Conservation (phyloP, 2,888 invertebrate species). For the Hylaea fasciaria region DNA sequence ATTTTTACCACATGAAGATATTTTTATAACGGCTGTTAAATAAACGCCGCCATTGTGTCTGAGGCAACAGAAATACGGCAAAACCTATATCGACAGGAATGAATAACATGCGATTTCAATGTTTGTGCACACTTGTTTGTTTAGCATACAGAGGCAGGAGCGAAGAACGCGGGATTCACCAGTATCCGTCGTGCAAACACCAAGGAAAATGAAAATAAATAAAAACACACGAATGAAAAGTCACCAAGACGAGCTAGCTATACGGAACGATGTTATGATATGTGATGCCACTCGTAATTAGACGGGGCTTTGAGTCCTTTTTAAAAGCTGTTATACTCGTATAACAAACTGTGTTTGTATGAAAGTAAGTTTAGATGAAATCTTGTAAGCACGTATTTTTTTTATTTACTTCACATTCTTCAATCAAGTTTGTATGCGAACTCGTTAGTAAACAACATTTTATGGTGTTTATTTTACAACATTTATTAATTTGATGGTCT, state of each 20-base stretch:
- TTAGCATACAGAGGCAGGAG: slow-evolving; percentile 66
- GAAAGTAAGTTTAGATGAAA: no score
- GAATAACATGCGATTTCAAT: slow-evolving; percentile 73
- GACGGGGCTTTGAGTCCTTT: no score
- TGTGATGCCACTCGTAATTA: background rate
- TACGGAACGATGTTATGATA: slow-evolving; percentile 36
- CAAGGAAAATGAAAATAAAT: slow-evolving; percentile 63
- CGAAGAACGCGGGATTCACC: slow-evolving; percentile 54
- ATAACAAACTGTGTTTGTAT: no score
- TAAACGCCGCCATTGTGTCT: slow-evolving; percentile 21
- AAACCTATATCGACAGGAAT: slow-evolving; percentile 63
- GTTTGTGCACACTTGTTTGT: slow-evolving; percentile 71
- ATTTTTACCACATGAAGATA: slow-evolving; percentile 10
- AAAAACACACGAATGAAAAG: slow-evolving; percentile 45
- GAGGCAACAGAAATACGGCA: slow-evolving; percentile 36
- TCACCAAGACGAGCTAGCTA: slow-evolving; percentile 16
- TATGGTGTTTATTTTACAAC: no score
- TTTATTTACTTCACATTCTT: no score
- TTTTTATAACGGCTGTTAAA: slow-evolving; percentile 22
- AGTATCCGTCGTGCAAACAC: slow-evolving; percentile 59
- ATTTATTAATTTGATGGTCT: no score
- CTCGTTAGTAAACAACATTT: no score
- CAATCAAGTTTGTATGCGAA: no score
- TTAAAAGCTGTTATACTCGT: no score
- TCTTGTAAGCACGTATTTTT: no score